Percentiles rank a stretch among this genome's conserved stretches.
These are phyloP conservation scores for Drosophila mimetica DNA, from an alignment of 2,888 invertebrate genomes.

Conservation along the genomic window DNA sequence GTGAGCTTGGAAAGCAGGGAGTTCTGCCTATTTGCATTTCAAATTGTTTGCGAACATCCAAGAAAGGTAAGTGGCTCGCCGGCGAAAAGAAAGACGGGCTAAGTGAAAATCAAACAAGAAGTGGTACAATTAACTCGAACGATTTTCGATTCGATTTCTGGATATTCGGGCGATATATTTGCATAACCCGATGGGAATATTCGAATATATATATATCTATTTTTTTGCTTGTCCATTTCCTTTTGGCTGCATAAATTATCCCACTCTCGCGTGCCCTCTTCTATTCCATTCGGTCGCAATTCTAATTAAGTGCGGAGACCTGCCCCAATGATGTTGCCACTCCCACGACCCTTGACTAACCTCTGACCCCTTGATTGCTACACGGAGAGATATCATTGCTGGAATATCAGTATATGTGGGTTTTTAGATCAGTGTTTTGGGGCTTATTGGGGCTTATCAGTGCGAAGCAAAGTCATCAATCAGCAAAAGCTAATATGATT, in stretches of 20 bases:
- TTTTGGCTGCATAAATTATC: conserved; percentile 39
- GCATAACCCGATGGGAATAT: conserved; percentile 31
- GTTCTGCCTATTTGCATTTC: conserved; percentile 40
- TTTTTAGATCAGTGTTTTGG: background rate
- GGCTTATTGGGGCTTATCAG: background rate
- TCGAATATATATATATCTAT: conserved; percentile 1
- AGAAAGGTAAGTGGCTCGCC: conserved; percentile 28
- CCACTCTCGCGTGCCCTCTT: conserved; percentile 18
- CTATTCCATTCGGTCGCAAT: conserved; percentile 32
- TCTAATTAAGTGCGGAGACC: conserved; percentile 50
- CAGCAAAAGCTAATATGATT: background rate
- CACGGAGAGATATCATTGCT: conserved; percentile 5
- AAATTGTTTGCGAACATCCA: conserved; percentile 33
- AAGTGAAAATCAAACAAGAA: conserved; percentile 41
- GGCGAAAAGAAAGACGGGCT: conserved; percentile 3
- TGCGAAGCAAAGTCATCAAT: conserved; percentile 1
- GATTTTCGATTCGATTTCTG: conserved; percentile 37
- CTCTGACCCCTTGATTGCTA: conserved; percentile 22
- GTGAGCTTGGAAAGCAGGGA: conserved; percentile 23
- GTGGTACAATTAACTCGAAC: conserved; percentile 25
- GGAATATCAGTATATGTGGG: background rate
- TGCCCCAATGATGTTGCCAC: conserved; percentile 49
- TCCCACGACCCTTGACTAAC: conserved; percentile 23
- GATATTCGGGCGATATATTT: conserved; percentile 27
- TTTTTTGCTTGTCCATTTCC: conserved; percentile 17